A percentile compares a stretch with the other conserved stretches of the same genome.
Conservation (phyloP, 2,888 invertebrate genomes). For the Lomographa bimaculata region DNA sequence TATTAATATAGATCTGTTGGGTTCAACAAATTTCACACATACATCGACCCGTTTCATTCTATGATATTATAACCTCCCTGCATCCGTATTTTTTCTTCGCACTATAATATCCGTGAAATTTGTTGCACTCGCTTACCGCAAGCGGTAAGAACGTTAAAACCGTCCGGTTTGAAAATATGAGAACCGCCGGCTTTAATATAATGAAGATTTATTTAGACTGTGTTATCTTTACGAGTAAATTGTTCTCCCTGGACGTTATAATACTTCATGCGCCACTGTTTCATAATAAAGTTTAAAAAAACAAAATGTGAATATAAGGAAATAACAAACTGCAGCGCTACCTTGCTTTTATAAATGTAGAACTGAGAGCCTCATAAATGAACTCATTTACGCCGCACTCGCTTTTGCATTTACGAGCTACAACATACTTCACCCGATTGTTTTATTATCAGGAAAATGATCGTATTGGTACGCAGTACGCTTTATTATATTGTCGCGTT, state of each 20-base stretch:
- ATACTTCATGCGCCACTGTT: constrained; percentile 15
- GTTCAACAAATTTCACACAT: too few species aligned
- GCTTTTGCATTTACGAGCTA: constrained; percentile 5
- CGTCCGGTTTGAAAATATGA: constrained; percentile 68
- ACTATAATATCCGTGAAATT: constrained; percentile 65
- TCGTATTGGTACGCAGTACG: constrained; percentile 10
- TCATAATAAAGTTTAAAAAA: constrained; percentile 5
- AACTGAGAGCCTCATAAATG: too few species aligned
- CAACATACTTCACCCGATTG: constrained; percentile 7
- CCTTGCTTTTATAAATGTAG: constrained; percentile 4
- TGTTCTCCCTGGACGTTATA: constrained; percentile 39
- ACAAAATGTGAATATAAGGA: neutral
- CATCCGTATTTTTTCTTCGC: constrained; percentile 48
- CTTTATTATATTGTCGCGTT: constrained; percentile 17
- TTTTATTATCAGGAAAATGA: constrained; percentile 15
- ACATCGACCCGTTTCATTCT: constrained; percentile 42
- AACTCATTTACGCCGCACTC: constrained; percentile 1
- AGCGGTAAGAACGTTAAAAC: constrained; percentile 67
- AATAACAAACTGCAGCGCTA: constrained; percentile 2
- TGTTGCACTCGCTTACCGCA: constrained; percentile 67
- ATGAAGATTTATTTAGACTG: constrained; percentile 75
- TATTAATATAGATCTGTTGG: too few species aligned
- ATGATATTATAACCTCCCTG: constrained; percentile 43
- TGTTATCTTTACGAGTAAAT: constrained; percentile 51
- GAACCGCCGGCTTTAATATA: constrained; percentile 61